phyloP scores from a whole-genome alignment of 2,797 vertebrate genomes.

The Hypotaenidia okinawae region DNA sequence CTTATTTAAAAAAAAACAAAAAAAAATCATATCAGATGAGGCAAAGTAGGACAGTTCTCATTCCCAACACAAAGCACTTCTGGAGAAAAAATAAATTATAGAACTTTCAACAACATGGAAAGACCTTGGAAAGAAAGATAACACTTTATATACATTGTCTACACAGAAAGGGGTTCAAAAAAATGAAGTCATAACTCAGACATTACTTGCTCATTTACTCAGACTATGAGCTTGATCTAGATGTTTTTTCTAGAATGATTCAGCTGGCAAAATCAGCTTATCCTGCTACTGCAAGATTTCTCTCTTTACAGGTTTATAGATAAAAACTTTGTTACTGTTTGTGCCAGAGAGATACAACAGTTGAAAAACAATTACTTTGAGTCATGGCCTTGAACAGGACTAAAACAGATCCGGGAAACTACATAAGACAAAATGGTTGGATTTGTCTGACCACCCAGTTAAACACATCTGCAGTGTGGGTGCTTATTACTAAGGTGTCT shows the following conservation, averaged over 20 bases:
- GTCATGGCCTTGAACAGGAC: not conserved
- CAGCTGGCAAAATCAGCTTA: not conserved
- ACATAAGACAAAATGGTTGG: not conserved
- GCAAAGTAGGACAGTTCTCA: not conserved
- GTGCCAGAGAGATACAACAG: not conserved
- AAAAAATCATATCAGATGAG: not conserved
- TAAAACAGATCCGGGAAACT: not conserved
- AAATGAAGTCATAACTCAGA: not conserved
- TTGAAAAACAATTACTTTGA: not conserved
- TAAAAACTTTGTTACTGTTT: not conserved
- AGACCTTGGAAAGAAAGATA: not conserved
- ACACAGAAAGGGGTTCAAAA: not conserved
- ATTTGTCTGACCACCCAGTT: not conserved
- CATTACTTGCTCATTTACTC: not conserved
- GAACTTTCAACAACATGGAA: not conserved
- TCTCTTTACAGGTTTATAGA: not conserved
- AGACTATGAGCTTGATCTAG: not conserved
- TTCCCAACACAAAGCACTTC: not conserved
- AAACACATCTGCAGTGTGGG: not conserved
- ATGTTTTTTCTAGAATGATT: not conserved
- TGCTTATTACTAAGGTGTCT: not conserved
- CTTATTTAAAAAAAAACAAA: too few relatives aligned
- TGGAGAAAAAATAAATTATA: not conserved
- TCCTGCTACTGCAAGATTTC: not conserved
- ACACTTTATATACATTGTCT: not conserved